A percentile compares a stretch with the other conserved stretches of the same genome.
Evolutionary conservation across 2,888 invertebrate genomes (phyloP).

Genomic region (Thereva nobilitata): DNA sequence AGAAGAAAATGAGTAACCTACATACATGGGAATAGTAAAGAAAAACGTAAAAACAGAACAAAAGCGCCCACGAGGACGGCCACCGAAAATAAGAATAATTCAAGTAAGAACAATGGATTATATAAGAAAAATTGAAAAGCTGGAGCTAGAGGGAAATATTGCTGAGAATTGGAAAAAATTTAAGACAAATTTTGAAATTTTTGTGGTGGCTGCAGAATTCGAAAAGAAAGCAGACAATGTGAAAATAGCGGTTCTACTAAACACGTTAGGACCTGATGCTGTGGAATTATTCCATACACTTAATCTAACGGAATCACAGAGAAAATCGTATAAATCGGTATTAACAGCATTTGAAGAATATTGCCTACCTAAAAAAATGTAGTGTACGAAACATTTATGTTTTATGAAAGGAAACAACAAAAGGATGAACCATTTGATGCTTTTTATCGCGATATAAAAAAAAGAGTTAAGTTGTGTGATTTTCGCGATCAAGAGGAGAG

Average conservation of each 20-base stretch:
- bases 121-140: neutral
- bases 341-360: neutral
- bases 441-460: neutral
- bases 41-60: neutral
- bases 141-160: slow-evolving; percentile 4
- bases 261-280: neutral
- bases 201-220: neutral
- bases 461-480: neutral
- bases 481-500: neutral
- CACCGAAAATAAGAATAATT: neutral
- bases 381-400: slow-evolving; percentile 1
- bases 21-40: neutral
- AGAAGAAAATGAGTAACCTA: neutral
- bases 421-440: neutral
- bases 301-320: neutral
- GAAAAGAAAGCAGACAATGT: neutral
- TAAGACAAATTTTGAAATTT: slow-evolving; percentile 9
- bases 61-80: slow-evolving; percentile 1
- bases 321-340: neutral
- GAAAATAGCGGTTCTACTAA: slow-evolving; percentile 2
- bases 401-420: neutral
- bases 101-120: slow-evolving; percentile 1
- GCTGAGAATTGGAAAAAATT: slow-evolving; percentile 1
- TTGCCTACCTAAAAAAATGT: neutral
- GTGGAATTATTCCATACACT: slow-evolving; percentile 11